phyloP scores from a whole-genome alignment of 2,888 invertebrate species.

The Agrilus biguttatus region DNA sequence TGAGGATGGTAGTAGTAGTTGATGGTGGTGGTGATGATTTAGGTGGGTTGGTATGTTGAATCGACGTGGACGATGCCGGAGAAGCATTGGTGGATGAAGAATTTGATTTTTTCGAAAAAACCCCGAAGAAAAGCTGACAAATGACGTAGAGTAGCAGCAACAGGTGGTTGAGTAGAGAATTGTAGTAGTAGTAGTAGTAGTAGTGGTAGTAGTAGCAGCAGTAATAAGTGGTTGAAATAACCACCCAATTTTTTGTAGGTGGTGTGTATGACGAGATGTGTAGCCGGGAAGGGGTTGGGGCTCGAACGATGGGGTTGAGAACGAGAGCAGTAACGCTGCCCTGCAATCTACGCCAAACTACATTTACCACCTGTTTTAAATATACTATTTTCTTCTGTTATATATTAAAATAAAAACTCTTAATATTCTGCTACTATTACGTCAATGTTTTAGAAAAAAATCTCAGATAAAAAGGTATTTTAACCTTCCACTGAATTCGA shows the following conservation, averaged over 20 bases:
- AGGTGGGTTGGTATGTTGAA: too few relatives aligned
- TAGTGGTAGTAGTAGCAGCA: slow-evolving; percentile 16
- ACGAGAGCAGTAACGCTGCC: slow-evolving; percentile 26
- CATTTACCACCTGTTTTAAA: slow-evolving; percentile 11
- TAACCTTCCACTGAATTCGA: too few relatives aligned
- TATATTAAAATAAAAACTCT: slow-evolving; percentile 5
- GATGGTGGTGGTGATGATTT: too few relatives aligned
- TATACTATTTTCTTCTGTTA: slow-evolving; percentile 2
- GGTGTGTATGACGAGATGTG: slow-evolving; percentile 28
- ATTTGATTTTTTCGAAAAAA: slow-evolving; percentile 8
- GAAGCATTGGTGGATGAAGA: slow-evolving; percentile 13
- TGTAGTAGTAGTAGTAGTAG: slow-evolving; percentile 9
- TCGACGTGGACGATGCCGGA: too few relatives aligned
- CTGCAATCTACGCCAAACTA: slow-evolving; percentile 29
- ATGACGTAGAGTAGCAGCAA: slow-evolving; percentile 11
- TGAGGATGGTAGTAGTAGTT: too few relatives aligned
- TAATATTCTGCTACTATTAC: too few relatives aligned
- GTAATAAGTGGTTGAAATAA: slow-evolving; percentile 5
- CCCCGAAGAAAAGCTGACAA: slow-evolving; percentile 12
- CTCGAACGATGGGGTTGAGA: slow-evolving; percentile 27
- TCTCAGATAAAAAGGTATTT: too few relatives aligned
- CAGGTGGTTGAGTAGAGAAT: slow-evolving; percentile 12
- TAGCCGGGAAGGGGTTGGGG: slow-evolving; percentile 23
- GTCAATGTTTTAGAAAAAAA: too few relatives aligned
- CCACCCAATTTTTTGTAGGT: slow-evolving; percentile 15